phyloP scores from a whole-genome alignment of 2,888 invertebrate species.

The Aleiodes alternator region DNA sequence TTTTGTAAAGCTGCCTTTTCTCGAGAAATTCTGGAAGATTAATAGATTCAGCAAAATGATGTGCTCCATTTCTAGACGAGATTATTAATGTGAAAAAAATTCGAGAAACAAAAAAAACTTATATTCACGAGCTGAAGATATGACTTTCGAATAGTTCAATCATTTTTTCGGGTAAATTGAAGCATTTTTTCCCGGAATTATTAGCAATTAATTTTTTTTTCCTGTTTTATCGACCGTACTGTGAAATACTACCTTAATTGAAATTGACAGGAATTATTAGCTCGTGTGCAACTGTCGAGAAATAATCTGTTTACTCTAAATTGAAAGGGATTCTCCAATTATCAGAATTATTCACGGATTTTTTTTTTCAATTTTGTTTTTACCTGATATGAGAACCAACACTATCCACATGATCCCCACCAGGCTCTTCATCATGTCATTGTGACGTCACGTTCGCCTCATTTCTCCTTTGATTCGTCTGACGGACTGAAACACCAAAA shows the following conservation, averaged over 20 bases:
- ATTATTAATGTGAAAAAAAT: too few relatives aligned
- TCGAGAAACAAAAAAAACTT: too few relatives aligned
- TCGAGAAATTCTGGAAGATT: too few relatives aligned
- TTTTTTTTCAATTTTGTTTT: conserved; percentile 43
- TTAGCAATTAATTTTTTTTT: too few relatives aligned
- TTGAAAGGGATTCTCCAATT: background rate
- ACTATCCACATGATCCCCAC: conserved; percentile 81
- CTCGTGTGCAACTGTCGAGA: background rate
- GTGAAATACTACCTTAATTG: background rate
- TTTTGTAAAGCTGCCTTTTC: too few relatives aligned
- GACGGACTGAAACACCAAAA: conserved; percentile 59
- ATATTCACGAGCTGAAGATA: too few relatives aligned
- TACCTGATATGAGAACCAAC: conserved; percentile 80
- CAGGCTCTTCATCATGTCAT: conserved; percentile 80
- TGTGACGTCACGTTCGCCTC: conserved; percentile 77
- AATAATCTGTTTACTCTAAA: background rate
- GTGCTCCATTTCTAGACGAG: too few relatives aligned
- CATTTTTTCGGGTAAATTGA: too few relatives aligned
- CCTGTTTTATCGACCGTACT: too few relatives aligned
- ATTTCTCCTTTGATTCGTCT: conserved; percentile 70
- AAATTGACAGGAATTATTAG: conserved; percentile 8
- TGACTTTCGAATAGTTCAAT: too few relatives aligned
- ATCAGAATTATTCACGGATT: background rate
- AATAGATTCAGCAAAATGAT: too few relatives aligned
- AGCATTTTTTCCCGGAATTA: too few relatives aligned